These are phyloP conservation scores for Sapayoa aenigma DNA, from an alignment of 2,113 vertebrate species.

Conservation along the genomic window DNA sequence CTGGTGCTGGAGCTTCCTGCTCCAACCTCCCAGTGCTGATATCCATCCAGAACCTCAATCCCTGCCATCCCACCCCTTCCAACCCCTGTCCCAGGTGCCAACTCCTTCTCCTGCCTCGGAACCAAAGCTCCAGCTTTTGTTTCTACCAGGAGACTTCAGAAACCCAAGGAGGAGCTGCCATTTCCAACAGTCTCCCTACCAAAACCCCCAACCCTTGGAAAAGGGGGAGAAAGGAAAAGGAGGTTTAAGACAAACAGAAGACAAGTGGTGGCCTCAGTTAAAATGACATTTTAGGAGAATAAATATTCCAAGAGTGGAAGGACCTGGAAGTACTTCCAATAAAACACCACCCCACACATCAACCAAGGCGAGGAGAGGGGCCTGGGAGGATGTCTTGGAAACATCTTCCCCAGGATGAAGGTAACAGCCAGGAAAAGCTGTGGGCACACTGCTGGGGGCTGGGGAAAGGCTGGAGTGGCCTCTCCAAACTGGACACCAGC, in stretches of 20 bases:
- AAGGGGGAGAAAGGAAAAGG: not conserved
- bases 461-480: not conserved
- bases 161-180: not conserved
- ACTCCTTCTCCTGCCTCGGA: not conserved
- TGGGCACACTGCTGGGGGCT: not conserved
- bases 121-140: not conserved
- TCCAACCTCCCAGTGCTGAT: not conserved
- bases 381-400: not conserved
- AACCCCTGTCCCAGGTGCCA: not conserved
- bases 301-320: not conserved
- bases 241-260: not conserved
- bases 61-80: not conserved
- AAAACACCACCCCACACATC: not conserved
- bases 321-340: not conserved
- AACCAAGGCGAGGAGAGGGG: not conserved
- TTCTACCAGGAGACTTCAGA: not conserved
- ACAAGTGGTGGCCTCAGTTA: not conserved
- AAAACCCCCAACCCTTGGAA: not conserved
- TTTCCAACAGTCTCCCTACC: not conserved
- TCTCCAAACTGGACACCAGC: not conserved
- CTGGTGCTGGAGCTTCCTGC: not conserved
- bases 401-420: not conserved
- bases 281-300: not conserved
- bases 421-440: not conserved
- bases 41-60: not conserved